These are phyloP conservation scores for Zygogramma bicolorata DNA, from an alignment of 2,888 invertebrate genomes.

Conservation along the genomic window DNA sequence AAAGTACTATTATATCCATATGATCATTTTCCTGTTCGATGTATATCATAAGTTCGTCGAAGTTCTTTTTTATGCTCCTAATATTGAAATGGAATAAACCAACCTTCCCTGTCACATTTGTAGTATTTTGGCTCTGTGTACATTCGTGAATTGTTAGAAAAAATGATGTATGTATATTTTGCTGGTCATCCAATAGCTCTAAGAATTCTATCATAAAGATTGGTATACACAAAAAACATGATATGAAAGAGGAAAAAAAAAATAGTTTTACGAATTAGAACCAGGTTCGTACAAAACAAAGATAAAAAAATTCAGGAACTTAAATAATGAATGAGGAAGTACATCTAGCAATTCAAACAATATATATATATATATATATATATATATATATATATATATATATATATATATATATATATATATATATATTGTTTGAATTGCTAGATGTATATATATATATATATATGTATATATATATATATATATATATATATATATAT, in stretches of 20 bases:
- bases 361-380: too few relatives aligned
- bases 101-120: neutral
- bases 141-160: slow-evolving; percentile 7
- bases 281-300: neutral
- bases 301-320: too few relatives aligned
- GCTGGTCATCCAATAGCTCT: neutral
- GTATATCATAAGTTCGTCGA: neutral
- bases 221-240: neutral
- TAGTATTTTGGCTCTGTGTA: neutral
- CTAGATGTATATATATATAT: too few relatives aligned
- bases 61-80: neutral
- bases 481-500: too few relatives aligned
- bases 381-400: too few relatives aligned
- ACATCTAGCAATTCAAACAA: neutral
- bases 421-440: too few relatives aligned
- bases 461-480: too few relatives aligned
- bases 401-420: too few relatives aligned
- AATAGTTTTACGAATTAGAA: neutral
- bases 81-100: neutral
- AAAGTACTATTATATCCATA: neutral
- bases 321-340: neutral
- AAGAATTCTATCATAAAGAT: neutral
- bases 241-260: neutral
- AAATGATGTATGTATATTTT: neutral
- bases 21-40: neutral